Conservation (phyloP, 1,140 invertebrate species). For the Aleiodes sp. region DNA sequence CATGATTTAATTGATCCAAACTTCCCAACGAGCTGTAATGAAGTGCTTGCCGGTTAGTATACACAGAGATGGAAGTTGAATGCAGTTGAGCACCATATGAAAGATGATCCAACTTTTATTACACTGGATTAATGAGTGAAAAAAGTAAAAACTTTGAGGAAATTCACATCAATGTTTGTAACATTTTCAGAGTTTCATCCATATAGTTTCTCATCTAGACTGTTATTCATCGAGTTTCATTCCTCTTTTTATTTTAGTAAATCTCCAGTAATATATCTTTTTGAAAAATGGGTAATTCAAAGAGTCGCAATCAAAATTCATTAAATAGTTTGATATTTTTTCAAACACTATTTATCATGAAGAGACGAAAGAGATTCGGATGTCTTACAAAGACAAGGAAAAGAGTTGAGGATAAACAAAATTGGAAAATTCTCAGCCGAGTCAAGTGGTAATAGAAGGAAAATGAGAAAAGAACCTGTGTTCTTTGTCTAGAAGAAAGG, state of each 20-base stretch:
- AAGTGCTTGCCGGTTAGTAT: not conserved
- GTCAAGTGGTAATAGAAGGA: slow-evolving; percentile 12
- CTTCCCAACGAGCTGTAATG: not conserved
- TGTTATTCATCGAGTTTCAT: too few species aligned
- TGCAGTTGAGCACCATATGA: not conserved
- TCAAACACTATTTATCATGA: too few species aligned
- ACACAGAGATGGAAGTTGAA: not conserved
- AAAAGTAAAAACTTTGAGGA: not conserved
- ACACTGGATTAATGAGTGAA: not conserved
- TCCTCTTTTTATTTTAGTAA: too few species aligned
- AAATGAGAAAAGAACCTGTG: slow-evolving; percentile 15
- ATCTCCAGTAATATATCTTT: too few species aligned
- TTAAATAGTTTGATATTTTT: too few species aligned
- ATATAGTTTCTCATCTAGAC: too few species aligned
- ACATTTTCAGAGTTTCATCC: too few species aligned
- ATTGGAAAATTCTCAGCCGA: not conserved
- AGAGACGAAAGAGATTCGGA: too few species aligned
- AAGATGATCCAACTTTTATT: not conserved
- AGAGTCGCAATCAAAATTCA: too few species aligned
- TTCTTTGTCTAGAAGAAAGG: not conserved
- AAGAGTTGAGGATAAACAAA: not conserved
- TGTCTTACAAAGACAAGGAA: not conserved
- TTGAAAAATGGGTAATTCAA: too few species aligned
- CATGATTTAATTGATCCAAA: slow-evolving; percentile 3
- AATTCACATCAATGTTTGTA: not conserved